These are phyloP conservation scores for Denticeps clupeoides DNA, from an alignment of 2,797 vertebrate species.

Conservation along the genomic window DNA sequence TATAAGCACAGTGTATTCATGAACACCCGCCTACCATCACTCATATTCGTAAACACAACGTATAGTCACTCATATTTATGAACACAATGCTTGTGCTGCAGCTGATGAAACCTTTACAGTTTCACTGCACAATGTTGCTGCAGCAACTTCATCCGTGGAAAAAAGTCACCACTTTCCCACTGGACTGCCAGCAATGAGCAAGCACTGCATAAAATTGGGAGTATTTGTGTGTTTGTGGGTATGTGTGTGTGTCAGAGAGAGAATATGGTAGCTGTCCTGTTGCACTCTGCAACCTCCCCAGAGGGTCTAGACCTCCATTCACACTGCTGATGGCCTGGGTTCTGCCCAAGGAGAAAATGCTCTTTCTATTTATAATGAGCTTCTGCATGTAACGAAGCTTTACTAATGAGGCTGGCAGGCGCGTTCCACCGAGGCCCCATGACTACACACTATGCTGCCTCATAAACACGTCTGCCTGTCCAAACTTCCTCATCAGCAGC, in stretches of 20 bases:
- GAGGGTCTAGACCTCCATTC: constrained; percentile 36
- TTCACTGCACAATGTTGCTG: too few species aligned
- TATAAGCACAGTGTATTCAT: too few species aligned
- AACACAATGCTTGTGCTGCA: too few species aligned
- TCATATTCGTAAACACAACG: too few species aligned
- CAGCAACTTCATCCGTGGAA: too few species aligned
- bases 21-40: too few species aligned
- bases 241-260: neutral
- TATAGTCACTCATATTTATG: too few species aligned
- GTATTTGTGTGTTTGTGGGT: neutral
- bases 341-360: constrained; percentile 33
- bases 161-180: too few species aligned
- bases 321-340: constrained; percentile 28
- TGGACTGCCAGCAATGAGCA: too few species aligned
- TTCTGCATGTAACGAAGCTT: constrained; percentile 46
- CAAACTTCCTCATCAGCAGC: too few species aligned
- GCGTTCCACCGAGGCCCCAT: constrained; percentile 27
- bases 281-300: constrained; percentile 44
- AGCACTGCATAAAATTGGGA: too few species aligned
- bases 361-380: constrained; percentile 51
- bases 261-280: constrained; percentile 14
- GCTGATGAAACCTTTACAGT: too few species aligned
- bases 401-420: constrained; percentile 37
- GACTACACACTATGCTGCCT: constrained; percentile 31
- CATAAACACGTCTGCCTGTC: neutral